These are phyloP conservation scores for Solen grandis DNA, from an alignment of 1,140 invertebrate species.

Conservation along the genomic window DNA sequence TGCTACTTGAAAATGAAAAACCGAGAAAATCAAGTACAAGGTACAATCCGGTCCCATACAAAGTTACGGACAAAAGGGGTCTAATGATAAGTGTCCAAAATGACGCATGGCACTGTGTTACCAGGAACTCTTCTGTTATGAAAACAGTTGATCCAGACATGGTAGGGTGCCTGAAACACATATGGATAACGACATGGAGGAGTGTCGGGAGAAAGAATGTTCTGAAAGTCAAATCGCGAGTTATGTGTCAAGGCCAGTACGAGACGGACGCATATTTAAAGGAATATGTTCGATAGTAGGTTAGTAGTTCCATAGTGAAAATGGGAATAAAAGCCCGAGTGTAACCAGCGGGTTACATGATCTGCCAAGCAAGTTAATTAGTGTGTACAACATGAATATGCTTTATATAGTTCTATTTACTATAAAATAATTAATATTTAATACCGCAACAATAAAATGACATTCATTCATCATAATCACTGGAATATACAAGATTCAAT, in stretches of 20 bases:
- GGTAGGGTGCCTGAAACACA: background rate
- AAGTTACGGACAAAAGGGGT: slow-evolving; percentile 9
- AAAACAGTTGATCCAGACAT: slow-evolving; percentile 27
- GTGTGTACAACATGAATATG: background rate
- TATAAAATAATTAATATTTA: no score
- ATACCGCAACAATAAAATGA: no score
- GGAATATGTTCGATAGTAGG: background rate
- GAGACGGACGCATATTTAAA: slow-evolving; percentile 11
- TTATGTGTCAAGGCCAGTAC: background rate
- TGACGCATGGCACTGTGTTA: no score
- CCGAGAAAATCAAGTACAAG: slow-evolving; percentile 35
- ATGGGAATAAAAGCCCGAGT: no score
- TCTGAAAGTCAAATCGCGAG: background rate
- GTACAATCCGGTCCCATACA: slow-evolving; percentile 6
- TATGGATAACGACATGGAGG: background rate
- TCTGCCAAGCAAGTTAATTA: background rate
- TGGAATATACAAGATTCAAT: no score
- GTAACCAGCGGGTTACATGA: slow-evolving; percentile 6
- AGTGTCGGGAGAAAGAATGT: background rate
- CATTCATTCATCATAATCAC: no score
- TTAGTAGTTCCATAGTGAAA: no score
- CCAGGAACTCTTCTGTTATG: slow-evolving; percentile 27
- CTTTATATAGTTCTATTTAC: no score
- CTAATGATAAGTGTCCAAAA: slow-evolving; percentile 21
- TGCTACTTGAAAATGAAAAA: slow-evolving; percentile 45